Percentiles rank a stretch among this genome's conserved stretches.
These are phyloP conservation scores for Pedetes capensis DNA, from an alignment of 2,113 vertebrate genomes.

Conservation along the genomic window DNA sequence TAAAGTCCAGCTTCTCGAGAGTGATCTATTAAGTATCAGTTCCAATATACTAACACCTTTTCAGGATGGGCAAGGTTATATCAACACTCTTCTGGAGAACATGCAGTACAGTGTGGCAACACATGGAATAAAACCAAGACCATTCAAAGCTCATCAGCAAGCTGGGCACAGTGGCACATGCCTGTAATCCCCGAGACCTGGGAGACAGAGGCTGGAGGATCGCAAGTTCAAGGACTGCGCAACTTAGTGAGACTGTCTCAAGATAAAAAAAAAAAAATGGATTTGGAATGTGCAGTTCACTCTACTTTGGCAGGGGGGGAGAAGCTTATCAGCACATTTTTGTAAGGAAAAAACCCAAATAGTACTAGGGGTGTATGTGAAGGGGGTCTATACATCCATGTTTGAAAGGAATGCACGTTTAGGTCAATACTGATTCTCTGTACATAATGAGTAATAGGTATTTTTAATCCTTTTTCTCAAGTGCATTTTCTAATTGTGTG, in stretches of 20 bases:
- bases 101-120: background rate
- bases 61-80: background rate
- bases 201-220: no score
- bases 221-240: no score
- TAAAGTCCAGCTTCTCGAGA: no score
- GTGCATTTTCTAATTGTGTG: no score
- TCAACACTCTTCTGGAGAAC: background rate
- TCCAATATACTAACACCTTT: background rate
- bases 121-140: background rate
- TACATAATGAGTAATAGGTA: background rate
- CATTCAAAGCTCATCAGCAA: background rate
- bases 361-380: background rate
- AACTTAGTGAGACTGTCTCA: no score
- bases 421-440: background rate
- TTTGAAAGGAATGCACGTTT: background rate
- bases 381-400: background rate
- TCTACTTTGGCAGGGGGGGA: no score
- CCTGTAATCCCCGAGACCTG: no score
- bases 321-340: no score
- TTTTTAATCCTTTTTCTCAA: background rate
- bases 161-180: no score
- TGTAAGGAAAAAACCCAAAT: background rate
- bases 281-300: no score
- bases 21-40: no score
- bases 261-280: no score